Evolutionary conservation across 2,888 invertebrate genomes (phyloP).

Genomic region (Amphimallon solstitiale): DNA sequence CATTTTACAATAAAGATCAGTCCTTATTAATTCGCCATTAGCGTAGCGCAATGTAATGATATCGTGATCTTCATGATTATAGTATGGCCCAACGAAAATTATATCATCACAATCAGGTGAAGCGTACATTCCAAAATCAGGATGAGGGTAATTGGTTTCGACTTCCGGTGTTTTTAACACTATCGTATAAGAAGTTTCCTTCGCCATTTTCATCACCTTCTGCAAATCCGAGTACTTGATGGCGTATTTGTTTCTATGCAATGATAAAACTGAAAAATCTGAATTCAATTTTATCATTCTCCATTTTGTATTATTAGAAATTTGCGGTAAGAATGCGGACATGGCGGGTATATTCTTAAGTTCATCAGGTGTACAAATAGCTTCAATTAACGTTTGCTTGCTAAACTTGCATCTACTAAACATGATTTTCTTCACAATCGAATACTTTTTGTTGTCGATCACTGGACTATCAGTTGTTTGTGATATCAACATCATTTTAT

Average conservation of each 20-base stretch:
- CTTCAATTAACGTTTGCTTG: constrained; percentile 13
- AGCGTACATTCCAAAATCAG: constrained; percentile 58
- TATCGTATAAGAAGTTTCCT: constrained; percentile 65
- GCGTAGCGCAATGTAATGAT: constrained; percentile 55
- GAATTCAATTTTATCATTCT: constrained; percentile 68
- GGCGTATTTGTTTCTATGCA: constrained; percentile 65
- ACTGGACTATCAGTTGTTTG: neutral
- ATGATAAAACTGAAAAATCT: constrained; percentile 67
- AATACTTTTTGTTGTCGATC: constrained; percentile 9
- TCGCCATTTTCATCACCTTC: constrained; percentile 65
- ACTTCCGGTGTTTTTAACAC: constrained; percentile 56
- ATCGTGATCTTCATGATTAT: constrained; percentile 51
- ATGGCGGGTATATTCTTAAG: neutral
- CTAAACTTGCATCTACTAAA: constrained; percentile 26
- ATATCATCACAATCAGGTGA: constrained; percentile 53
- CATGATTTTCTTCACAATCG: constrained; percentile 34
- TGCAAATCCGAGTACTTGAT: constrained; percentile 67
- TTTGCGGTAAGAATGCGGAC: constrained; percentile 36
- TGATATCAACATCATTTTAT: constrained; percentile 20
- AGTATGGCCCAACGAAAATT: constrained; percentile 62
- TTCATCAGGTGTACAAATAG: neutral
- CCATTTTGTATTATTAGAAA: constrained; percentile 58
- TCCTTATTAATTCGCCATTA: constrained; percentile 55
- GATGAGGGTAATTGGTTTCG: constrained; percentile 47
- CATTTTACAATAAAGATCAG: constrained; percentile 53